Conservation (phyloP, 2,113 vertebrate species). For the Rhinoderma darwinii region DNA sequence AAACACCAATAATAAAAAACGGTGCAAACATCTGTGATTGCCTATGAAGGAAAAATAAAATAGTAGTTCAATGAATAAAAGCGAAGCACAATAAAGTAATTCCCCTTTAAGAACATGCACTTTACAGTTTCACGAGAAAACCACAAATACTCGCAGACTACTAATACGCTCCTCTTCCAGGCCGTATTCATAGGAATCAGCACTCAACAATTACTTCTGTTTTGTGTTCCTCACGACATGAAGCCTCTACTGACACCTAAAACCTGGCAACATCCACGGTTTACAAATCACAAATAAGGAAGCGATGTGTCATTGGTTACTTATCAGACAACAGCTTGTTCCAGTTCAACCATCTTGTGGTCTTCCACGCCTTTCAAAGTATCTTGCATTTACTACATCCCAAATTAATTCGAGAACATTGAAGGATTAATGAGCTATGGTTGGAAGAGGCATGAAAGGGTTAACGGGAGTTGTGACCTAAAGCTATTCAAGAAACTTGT, state of each 20-base stretch:
- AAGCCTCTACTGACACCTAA: constrained; percentile 35
- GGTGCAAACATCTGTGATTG: no score
- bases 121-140: neutral
- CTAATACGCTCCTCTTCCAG: neutral
- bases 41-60: no score
- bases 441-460: neutral
- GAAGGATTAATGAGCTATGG: neutral
- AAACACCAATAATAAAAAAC: no score
- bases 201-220: neutral
- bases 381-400: neutral
- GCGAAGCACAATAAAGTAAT: neutral
- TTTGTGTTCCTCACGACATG: constrained; percentile 30
- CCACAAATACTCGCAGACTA: neutral
- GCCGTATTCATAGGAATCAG: constrained; percentile 2
- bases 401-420: neutral
- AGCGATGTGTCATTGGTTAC: neutral
- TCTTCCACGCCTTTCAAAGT: neutral
- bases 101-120: neutral
- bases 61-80: no score
- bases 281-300: constrained; percentile 9
- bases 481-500: constrained; percentile 27
- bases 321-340: neutral
- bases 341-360: constrained; percentile 39
- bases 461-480: neutral
- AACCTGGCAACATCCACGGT: constrained; percentile 41